phyloP scores from a whole-genome alignment of 1,140 invertebrate genomes.

The Oryzaephilus surinamensis region DNA sequence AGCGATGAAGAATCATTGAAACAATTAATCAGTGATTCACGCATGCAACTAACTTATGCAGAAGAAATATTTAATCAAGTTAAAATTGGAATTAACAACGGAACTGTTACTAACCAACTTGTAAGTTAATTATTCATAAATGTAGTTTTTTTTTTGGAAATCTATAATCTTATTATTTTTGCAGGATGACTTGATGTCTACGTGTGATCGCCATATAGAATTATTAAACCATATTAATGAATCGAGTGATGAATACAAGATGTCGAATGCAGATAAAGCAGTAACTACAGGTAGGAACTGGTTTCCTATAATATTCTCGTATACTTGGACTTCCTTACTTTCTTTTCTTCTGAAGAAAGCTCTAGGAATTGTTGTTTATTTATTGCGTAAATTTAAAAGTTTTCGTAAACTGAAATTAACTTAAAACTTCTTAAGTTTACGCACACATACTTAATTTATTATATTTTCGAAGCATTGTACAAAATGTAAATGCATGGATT shows the following conservation, averaged over 20 bases:
- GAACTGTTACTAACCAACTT: constrained; percentile 29
- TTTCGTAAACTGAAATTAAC: constrained; percentile 15
- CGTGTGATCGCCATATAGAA: constrained; percentile 42
- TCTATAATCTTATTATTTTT: constrained; percentile 27
- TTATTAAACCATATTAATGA: constrained; percentile 40
- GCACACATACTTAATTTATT: too few species aligned
- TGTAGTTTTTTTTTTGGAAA: not conserved
- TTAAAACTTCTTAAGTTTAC: constrained; percentile 14
- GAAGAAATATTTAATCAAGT: constrained; percentile 26
- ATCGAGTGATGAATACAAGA: constrained; percentile 23
- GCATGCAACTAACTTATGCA: constrained; percentile 25
- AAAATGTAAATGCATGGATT: constrained; percentile 6
- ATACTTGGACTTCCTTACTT: constrained; percentile 24
- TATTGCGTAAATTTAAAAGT: constrained; percentile 18
- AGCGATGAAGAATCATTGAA: constrained; percentile 29
- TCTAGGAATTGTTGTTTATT: constrained; percentile 20
- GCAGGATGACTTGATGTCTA: constrained; percentile 62
- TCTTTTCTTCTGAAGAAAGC: constrained; percentile 24
- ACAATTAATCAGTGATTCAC: constrained; percentile 27
- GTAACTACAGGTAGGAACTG: constrained; percentile 26
- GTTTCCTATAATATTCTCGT: constrained; percentile 24
- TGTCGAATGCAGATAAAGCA: constrained; percentile 21
- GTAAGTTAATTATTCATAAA: constrained; percentile 18
- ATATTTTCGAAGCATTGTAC: not conserved
- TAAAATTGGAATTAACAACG: constrained; percentile 23